A percentile compares a stretch with the other conserved stretches of the same genome.
phyloP scores from a whole-genome alignment of 2,888 invertebrate genomes.

The Calliphora vomitoria region DNA sequence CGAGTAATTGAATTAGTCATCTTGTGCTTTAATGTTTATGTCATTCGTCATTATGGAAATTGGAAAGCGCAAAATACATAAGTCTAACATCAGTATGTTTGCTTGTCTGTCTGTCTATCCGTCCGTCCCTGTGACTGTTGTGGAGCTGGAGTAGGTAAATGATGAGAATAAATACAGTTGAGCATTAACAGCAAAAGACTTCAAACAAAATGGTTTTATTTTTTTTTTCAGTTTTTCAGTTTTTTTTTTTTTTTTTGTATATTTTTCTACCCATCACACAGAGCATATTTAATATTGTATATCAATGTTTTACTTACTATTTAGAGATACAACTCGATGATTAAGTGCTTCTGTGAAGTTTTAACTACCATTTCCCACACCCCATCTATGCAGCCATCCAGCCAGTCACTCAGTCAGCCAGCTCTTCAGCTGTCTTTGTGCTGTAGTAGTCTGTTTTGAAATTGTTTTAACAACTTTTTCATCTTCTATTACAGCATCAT shows the following conservation, averaged over 20 bases:
- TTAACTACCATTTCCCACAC: conserved; percentile 13
- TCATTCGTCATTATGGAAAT: conserved; percentile 71
- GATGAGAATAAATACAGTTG: conserved; percentile 35
- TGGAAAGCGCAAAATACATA: conserved; percentile 66
- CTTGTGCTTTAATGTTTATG: conserved; percentile 69
- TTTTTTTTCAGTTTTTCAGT: too few species aligned
- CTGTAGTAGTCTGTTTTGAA: conserved; percentile 37
- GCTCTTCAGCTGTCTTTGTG: conserved; percentile 39
- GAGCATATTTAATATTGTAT: conserved; percentile 68
- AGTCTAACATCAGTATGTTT: conserved; percentile 23
- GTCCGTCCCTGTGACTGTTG: not conserved
- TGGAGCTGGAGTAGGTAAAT: conserved; percentile 11
- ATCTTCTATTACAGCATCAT: conserved; percentile 39
- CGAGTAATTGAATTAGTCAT: conserved; percentile 71
- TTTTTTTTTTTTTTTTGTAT: not conserved
- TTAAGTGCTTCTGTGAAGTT: conserved; percentile 66
- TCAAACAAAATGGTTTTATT: conserved; percentile 52
- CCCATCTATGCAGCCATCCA: not conserved
- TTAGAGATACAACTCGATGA: conserved; percentile 66
- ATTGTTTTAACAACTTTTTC: conserved; percentile 65
- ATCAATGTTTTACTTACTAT: conserved; percentile 67
- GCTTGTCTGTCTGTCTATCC: conserved; percentile 2
- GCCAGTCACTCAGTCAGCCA: not conserved
- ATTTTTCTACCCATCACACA: conserved; percentile 29
- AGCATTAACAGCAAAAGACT: conserved; percentile 39